Conservation (phyloP, 2,888 invertebrate species). For the Himalopsyche tibetana region DNA sequence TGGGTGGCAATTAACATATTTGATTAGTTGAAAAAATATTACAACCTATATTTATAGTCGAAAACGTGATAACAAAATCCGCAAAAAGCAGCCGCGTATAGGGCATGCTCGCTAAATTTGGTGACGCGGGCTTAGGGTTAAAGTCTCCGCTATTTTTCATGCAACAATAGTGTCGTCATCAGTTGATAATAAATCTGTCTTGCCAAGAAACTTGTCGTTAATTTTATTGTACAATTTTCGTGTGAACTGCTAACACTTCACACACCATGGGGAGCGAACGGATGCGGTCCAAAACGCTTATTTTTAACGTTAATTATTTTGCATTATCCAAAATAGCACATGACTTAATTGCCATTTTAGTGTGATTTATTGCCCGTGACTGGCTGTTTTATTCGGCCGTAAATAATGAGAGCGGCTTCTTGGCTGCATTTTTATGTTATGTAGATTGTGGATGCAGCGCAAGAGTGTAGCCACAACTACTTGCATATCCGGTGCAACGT, state of each 20-base stretch:
- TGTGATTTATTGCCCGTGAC: conserved; percentile 12
- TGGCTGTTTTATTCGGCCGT: conserved; percentile 9
- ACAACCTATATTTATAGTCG: too few relatives aligned
- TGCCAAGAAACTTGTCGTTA: background rate
- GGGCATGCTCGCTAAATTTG: too few relatives aligned
- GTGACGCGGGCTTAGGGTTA: too few relatives aligned
- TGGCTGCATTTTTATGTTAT: background rate
- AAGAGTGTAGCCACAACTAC: background rate
- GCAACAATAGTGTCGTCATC: too few relatives aligned
- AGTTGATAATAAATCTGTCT: background rate
- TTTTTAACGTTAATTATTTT: conserved; percentile 14
- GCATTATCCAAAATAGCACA: conserved; percentile 3
- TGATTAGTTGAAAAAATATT: too few relatives aligned
- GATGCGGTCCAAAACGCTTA: conserved; percentile 11
- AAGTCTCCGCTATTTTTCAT: too few relatives aligned
- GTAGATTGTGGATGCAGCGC: background rate
- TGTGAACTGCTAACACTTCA: background rate
- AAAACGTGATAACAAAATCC: too few relatives aligned
- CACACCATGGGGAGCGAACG: background rate
- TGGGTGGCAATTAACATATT: too few relatives aligned
- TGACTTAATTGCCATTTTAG: conserved; percentile 23
- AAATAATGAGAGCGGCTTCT: background rate
- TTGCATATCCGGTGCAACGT: conserved; percentile 22
- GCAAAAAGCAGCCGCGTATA: too few relatives aligned
- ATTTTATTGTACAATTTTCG: background rate